phyloP scores from a whole-genome alignment of 1,140 invertebrate species.

The Telenomus remus region DNA sequence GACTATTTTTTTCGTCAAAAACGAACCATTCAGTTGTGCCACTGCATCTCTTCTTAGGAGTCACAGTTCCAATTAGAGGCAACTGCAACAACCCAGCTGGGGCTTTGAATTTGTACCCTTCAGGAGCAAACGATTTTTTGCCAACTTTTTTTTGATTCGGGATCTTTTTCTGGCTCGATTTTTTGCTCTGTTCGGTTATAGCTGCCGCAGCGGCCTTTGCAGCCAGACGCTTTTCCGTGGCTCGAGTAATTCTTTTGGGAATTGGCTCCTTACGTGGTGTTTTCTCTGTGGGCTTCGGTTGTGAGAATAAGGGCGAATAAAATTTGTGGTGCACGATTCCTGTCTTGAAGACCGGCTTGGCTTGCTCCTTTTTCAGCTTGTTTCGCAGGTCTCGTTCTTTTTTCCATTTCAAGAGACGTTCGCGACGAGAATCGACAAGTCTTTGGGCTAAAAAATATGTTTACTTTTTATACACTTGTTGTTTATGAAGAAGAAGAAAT shows the following conservation, averaged over 20 bases:
- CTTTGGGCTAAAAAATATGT: slow-evolving; percentile 2
- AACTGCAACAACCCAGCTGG: slow-evolving; percentile 23
- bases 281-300: slow-evolving; percentile 1
- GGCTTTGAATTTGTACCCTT: slow-evolving; percentile 45
- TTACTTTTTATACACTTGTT: too few species aligned
- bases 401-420: slow-evolving; percentile 67
- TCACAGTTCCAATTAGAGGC: not conserved
- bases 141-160: slow-evolving; percentile 6
- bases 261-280: slow-evolving; percentile 1
- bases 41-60: slow-evolving; percentile 4
- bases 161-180: not conserved
- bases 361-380: slow-evolving; percentile 54
- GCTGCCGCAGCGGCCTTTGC: slow-evolving; percentile 51
- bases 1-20: slow-evolving; percentile 8
- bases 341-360: slow-evolving; percentile 70
- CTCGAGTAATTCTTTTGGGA: slow-evolving; percentile 62
- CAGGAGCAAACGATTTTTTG: slow-evolving; percentile 41
- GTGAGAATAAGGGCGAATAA: slow-evolving; percentile 61
- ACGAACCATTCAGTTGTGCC: slow-evolving; percentile 17
- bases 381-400: slow-evolving; percentile 58
- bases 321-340: slow-evolving; percentile 68
- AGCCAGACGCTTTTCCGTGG: slow-evolving; percentile 66
- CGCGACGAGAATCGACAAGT: slow-evolving; percentile 13
- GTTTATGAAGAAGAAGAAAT: too few species aligned
- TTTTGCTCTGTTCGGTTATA: slow-evolving; percentile 13